These are phyloP conservation scores for Drosophila kambysellisi DNA, from an alignment of 2,888 invertebrate species.

Conservation along the genomic window DNA sequence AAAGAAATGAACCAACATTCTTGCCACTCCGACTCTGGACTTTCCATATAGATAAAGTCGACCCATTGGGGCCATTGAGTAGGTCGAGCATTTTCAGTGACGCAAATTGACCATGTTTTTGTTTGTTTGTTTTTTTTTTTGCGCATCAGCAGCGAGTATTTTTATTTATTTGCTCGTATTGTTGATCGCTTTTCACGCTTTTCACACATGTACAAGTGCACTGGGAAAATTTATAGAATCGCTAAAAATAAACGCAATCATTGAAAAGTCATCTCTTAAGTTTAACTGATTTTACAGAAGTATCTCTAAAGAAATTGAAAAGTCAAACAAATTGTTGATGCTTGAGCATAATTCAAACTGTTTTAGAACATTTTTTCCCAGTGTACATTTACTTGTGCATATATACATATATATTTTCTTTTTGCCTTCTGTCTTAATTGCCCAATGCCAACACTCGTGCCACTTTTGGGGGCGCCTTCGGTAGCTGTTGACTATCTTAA, in stretches of 20 bases:
- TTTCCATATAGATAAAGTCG: neutral
- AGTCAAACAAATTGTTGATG: neutral
- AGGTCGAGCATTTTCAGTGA: slow-evolving; percentile 80
- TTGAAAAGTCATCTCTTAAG: neutral
- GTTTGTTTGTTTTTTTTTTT: slow-evolving; percentile 24
- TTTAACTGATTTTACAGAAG: neutral
- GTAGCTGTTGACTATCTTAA: slow-evolving; percentile 46
- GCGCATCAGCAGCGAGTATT: slow-evolving; percentile 15
- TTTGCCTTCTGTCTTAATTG: slow-evolving; percentile 29
- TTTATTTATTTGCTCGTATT: slow-evolving; percentile 63
- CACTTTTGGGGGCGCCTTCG: slow-evolving; percentile 56
- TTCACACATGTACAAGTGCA: slow-evolving; percentile 27
- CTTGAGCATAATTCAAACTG: neutral
- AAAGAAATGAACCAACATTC: slow-evolving; percentile 55
- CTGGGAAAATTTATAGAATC: neutral
- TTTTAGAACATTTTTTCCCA: neutral
- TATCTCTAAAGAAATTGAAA: neutral
- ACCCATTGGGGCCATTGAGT: slow-evolving; percentile 51
- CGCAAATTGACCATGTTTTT: slow-evolving; percentile 83
- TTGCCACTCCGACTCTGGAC: slow-evolving; percentile 20
- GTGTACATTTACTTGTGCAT: neutral
- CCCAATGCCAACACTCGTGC: slow-evolving; percentile 37
- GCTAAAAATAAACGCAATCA: neutral
- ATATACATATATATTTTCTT: neutral
- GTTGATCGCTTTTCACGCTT: slow-evolving; percentile 55